Evolutionary conservation across 2,113 vertebrate genomes (phyloP).

Genomic region (Zosterops borbonicus): DNA sequence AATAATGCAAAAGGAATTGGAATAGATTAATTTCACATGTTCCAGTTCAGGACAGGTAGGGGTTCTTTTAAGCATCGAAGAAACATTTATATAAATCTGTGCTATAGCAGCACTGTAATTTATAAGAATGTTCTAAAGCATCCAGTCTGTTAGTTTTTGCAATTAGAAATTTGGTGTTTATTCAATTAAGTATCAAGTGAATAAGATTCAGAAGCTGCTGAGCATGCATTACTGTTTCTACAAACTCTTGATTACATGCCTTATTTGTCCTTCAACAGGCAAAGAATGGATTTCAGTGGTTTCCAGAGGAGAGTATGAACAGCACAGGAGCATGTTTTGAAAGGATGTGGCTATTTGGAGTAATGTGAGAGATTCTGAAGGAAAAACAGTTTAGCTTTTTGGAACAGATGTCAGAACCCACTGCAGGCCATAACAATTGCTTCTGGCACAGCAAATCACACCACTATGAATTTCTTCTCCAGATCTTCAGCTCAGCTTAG

Average conservation of each 20-base stretch:
- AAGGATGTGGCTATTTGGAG: slow-evolving; percentile 29
- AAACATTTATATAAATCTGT: not conserved
- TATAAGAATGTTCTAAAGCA: not conserved
- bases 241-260: not conserved
- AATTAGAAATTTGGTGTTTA: not conserved
- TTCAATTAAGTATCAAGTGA: not conserved
- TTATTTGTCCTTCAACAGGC: not conserved
- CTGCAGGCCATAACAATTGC: not conserved
- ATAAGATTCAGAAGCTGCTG: not conserved
- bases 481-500: not conserved
- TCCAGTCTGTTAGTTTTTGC: not conserved
- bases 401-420: slow-evolving; percentile 8
- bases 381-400: slow-evolving; percentile 9
- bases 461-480: not conserved
- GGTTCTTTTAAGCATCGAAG: not conserved
- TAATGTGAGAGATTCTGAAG: slow-evolving; percentile 12
- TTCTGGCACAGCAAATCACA: not conserved
- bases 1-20: slow-evolving; percentile 62
- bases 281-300: not conserved
- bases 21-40: slow-evolving; percentile 75
- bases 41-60: slow-evolving; percentile 63
- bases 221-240: not conserved
- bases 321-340: slow-evolving; percentile 23
- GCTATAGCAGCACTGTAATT: not conserved
- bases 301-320: not conserved